phyloP scores from a whole-genome alignment of 1,140 invertebrate species.

The Acyrthosiphon pisum region DNA sequence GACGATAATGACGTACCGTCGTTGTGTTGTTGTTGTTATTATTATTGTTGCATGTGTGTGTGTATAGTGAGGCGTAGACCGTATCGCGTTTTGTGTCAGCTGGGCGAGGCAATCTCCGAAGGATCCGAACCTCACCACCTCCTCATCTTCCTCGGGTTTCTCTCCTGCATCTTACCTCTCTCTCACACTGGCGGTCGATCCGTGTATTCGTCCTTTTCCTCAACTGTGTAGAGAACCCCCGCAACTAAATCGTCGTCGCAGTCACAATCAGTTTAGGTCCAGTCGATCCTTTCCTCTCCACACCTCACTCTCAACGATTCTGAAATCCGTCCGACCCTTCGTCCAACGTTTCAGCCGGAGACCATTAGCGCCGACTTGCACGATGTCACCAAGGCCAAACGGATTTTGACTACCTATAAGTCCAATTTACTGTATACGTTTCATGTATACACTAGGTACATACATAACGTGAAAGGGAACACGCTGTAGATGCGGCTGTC shows the following conservation, averaged over 20 bases:
- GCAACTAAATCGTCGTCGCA: background rate
- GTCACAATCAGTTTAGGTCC: constrained; percentile 10
- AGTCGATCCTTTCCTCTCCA: background rate
- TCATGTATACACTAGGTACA: background rate
- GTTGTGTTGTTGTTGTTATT: constrained; percentile 8
- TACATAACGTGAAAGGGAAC: background rate
- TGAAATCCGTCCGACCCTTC: background rate
- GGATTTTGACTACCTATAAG: background rate
- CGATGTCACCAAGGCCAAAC: background rate
- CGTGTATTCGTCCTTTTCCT: background rate
- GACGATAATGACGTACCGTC: constrained; percentile 48
- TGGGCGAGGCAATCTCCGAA: constrained; percentile 28
- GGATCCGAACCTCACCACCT: constrained; percentile 15
- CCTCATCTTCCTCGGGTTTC: no score
- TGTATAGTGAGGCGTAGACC: background rate
- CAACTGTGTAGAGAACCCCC: background rate
- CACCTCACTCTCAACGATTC: background rate
- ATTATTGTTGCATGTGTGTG: background rate
- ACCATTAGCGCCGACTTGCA: background rate
- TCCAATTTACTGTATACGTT: background rate
- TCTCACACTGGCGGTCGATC: background rate
- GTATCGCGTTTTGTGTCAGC: constrained; percentile 34
- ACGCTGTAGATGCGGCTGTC: background rate
- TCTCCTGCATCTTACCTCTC: background rate
- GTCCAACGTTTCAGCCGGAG: background rate